A percentile compares a stretch with the other conserved stretches of the same genome.
phyloP scores from a whole-genome alignment of 2,888 invertebrate species.

The Icerya purchasi region DNA sequence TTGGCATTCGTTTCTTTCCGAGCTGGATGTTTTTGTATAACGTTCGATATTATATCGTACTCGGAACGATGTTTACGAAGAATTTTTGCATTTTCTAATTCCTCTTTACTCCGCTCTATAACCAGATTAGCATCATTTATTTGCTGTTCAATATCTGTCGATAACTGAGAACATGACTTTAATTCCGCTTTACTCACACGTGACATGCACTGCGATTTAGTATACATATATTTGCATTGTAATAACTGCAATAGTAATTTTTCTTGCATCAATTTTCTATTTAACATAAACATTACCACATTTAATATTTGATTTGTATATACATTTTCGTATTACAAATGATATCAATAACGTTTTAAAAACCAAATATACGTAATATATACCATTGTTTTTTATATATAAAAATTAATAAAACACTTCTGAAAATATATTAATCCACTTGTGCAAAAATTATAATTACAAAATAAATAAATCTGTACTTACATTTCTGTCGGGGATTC shows the following conservation, averaged over 20 bases:
- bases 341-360: too few relatives aligned
- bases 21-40: slow-evolving; percentile 76
- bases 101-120: slow-evolving; percentile 58
- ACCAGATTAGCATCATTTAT: slow-evolving; percentile 59
- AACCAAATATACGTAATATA: too few relatives aligned
- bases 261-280: slow-evolving; percentile 50
- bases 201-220: slow-evolving; percentile 55
- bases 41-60: slow-evolving; percentile 77
- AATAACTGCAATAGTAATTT: slow-evolving; percentile 60
- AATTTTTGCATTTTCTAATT: slow-evolving; percentile 65
- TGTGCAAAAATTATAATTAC: background rate
- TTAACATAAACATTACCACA: too few relatives aligned
- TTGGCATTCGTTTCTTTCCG: slow-evolving; percentile 51
- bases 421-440: slow-evolving; percentile 1
- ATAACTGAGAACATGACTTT: slow-evolving; percentile 55
- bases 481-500: slow-evolving; percentile 44
- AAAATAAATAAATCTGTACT: slow-evolving; percentile 16
- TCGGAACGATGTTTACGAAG: slow-evolving; percentile 77
- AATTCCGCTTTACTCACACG: slow-evolving; percentile 68
- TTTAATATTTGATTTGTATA: too few relatives aligned
- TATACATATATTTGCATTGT: slow-evolving; percentile 71
- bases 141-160: slow-evolving; percentile 50
- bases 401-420: background rate
- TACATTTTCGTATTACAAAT: too few relatives aligned
- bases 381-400: too few relatives aligned